Percentiles rank a stretch among this genome's conserved stretches.
Evolutionary conservation across 1,140 invertebrate species (phyloP).

Genomic region (Meloidogyne chitwoodi): DNA sequence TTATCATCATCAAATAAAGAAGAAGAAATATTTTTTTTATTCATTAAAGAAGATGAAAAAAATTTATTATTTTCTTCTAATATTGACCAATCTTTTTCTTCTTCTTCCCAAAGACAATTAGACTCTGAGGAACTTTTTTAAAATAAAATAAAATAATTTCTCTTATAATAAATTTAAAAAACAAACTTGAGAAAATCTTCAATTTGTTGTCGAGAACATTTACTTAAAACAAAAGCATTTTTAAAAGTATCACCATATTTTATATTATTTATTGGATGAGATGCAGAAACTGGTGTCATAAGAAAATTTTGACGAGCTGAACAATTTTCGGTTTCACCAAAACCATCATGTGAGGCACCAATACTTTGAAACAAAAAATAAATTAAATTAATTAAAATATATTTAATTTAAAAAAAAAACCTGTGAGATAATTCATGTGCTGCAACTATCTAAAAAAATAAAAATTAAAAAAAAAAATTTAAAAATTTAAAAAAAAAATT

Average conservation of each 20-base stretch:
- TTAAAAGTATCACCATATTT: slow-evolving; percentile 32
- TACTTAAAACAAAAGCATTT: slow-evolving; percentile 44
- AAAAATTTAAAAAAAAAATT: not conserved
- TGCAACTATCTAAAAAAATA: slow-evolving; percentile 33
- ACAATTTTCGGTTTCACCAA: slow-evolving; percentile 33
- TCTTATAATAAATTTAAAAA: not conserved
- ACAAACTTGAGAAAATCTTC: slow-evolving; percentile 41
- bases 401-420: slow-evolving; percentile 16
- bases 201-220: slow-evolving; percentile 43
- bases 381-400: not conserved
- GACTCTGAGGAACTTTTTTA: slow-evolving; percentile 37
- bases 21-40: not conserved
- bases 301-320: slow-evolving; percentile 40
- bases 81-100: too few relatives aligned
- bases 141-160: not conserved
- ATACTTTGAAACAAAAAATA: slow-evolving; percentile 29
- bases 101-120: slow-evolving; percentile 29
- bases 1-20: not conserved
- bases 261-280: slow-evolving; percentile 40
- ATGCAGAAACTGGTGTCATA: slow-evolving; percentile 39
- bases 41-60: not conserved
- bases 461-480: not conserved
- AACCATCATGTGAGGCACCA: slow-evolving; percentile 49
- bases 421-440: slow-evolving; percentile 53
- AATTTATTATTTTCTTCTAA: not conserved